Conservation (phyloP, 2,888 invertebrate genomes). For the Dastarcus helophoroides region DNA sequence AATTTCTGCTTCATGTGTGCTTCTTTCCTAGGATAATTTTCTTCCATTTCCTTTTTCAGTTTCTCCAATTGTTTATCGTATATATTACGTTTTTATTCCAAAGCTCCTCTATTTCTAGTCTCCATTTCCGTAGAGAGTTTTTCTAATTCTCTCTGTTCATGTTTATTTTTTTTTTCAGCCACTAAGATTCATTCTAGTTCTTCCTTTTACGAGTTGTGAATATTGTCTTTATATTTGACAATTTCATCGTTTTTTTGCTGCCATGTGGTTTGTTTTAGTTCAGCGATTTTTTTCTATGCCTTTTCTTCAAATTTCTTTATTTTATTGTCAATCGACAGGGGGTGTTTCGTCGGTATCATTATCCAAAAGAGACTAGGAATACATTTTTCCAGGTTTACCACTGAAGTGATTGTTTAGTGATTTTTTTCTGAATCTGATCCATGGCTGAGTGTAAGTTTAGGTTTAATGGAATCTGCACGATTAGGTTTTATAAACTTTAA, state of each 20-base stretch:
- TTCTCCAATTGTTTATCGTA: conserved; percentile 40
- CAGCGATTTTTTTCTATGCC: conserved; percentile 42
- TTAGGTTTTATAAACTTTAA: conserved; percentile 45
- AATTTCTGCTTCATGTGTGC: conserved; percentile 27
- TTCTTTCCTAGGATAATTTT: conserved; percentile 28
- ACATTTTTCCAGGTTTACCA: conserved; percentile 7
- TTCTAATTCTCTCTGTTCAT: conserved; percentile 32
- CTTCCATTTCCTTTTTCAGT: conserved; percentile 34
- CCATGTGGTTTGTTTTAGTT: conserved; percentile 46
- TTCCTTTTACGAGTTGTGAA: conserved; percentile 34
- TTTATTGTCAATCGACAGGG: conserved; percentile 18
- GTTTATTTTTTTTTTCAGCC: conserved; percentile 28
- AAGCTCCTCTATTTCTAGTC: conserved; percentile 31
- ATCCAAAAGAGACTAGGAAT: conserved; percentile 6
- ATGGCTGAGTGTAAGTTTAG: conserved; percentile 43
- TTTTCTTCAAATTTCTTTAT: conserved; percentile 23
- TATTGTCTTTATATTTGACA: conserved; percentile 29
- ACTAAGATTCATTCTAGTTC: conserved; percentile 43
- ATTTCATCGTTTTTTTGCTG: conserved; percentile 36
- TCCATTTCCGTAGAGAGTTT: conserved; percentile 44
- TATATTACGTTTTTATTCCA: conserved; percentile 28
- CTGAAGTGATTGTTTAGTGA: conserved; percentile 27
- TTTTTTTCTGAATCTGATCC: conserved; percentile 40
- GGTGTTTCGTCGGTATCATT: conserved; percentile 12
- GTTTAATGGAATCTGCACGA: conserved; percentile 47